These are phyloP conservation scores for Crematogaster levior DNA, from an alignment of 2,888 invertebrate genomes.

Conservation along the genomic window DNA sequence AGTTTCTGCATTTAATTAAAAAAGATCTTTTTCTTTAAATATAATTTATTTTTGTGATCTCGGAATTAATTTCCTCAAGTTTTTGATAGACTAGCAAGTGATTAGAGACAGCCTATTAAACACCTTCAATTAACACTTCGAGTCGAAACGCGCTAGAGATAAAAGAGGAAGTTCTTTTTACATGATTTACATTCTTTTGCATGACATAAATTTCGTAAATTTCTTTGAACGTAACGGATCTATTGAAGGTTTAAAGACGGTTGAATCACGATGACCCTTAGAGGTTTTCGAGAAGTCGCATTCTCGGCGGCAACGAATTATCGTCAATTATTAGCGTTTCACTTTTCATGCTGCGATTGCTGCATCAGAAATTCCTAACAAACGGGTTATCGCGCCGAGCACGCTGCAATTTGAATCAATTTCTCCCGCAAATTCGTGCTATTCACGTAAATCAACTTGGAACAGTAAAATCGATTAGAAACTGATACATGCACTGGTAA, in stretches of 20 bases:
- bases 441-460: not conserved
- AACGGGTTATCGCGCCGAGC: conserved; percentile 1
- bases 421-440: not conserved
- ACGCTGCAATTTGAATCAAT: conserved; percentile 38
- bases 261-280: conserved; percentile 35
- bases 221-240: conserved; percentile 63
- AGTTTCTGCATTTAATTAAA: not conserved
- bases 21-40: not conserved
- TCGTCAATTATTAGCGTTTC: conserved; percentile 17
- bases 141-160: not conserved
- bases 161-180: conserved; percentile 8
- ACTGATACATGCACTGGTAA: not conserved
- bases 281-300: not conserved
- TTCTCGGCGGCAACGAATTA: conserved; percentile 30
- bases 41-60: not conserved
- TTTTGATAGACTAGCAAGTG: not conserved
- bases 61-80: not conserved
- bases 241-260: conserved; percentile 55
- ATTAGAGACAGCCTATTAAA: not conserved
- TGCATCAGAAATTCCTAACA: conserved; percentile 38
- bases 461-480: conserved; percentile 11
- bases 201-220: not conserved
- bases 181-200: not conserved
- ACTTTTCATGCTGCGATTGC: conserved; percentile 29
- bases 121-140: conserved; percentile 21